Base-by-base conservation (phyloP, 2,113 vertebrate species). In the Periophthalmus modestus region DNA sequence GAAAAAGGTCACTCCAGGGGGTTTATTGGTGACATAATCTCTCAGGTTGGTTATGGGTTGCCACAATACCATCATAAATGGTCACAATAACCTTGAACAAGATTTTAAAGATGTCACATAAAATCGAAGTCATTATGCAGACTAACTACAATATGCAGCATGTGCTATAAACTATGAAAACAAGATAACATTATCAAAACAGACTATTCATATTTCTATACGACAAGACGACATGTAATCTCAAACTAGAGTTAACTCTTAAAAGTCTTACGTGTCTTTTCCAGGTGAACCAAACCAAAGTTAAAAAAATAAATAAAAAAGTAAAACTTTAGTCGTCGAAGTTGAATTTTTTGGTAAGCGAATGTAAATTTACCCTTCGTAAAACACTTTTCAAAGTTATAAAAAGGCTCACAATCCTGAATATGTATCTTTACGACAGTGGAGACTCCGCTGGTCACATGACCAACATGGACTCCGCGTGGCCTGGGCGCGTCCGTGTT, bases 1-100 rank as follows among this genome's bases (percentile, higher is more conserved):
- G 70, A 92, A 86, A 78, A 94, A 94, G 2, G 93, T 89, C 13
- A 88, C 80, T 12, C 52, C 73, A 33, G 94, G 94, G 21, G 93
- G 94, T 77, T 92, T 90, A 5, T 89, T 86, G 70, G 74, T 77
- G 28, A 89, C 66, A 61, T 81, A 85, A 54, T 77, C 81, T 83
- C 66, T 90, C 10, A 95, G 73, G 76, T 91, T 93, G 46, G 83
- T 76, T 23, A 90, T 12, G 0, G 90, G 91, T 69, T 92, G 86
- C 87, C 89, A 92, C 57, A 75, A 74, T 81, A 83, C 90, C 94
- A 95, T 93, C 43, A 62, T 84, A 69, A 58, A 18, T 46, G 14
- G 66, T 23, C 13, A 77, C 12, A 43, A 18, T 46, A 33, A 76
- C 69, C 50, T 19, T 68, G 69, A 11, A 19, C 1, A 55, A 75